Base-by-base conservation (phyloP, 2,888 invertebrate species). In the Heliconius hortense region DNA sequence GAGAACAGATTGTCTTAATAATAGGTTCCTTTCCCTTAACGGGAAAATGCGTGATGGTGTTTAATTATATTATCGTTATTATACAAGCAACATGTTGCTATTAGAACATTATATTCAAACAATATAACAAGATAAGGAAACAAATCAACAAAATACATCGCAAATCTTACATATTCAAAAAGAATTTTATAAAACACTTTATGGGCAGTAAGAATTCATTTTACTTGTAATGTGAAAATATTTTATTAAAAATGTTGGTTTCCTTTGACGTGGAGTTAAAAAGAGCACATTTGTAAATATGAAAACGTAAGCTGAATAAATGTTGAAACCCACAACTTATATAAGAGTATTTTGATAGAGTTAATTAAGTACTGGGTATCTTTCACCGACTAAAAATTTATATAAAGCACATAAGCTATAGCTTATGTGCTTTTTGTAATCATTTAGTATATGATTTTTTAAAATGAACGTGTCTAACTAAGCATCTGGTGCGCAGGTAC, bases 171-270 rank as follows among this genome's bases (percentile, higher is more conserved):
- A 31, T 62, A 31, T 73, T 71, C 24, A 71, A 48, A 63, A 77
- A 72, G 75, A 72, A 72, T 72, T 70, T 69, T 43, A 72, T 77
- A 68, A 73, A 76, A 66, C 75, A 72, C 64, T 69, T 75, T 70
- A 43, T 21, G n/a, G 7, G 53, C 18, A 74, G 62, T 56, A 74
- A 74, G 28, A 74, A 70, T 35, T 74, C 26, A 53, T 70, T 70
- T 70, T 35, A 5, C 28, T 70, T 53, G 21, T 53, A 63, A 39
- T 74, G 31, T 35, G 43, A 77, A 75, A 71, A 48, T 76, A 67
- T 76, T 72, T 76, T 66, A 76, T 68, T 71, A 73, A 75, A 77
- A 70, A 62, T 39, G 62, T 67, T 24, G 73, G 70, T 72, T 75
- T 69, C 28, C 77, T 75, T 77, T 77, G 75, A 71, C 28, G 39